These are phyloP conservation scores for Liparis tanakae DNA, from an alignment of 2,797 vertebrate species.

Conservation along the genomic window DNA sequence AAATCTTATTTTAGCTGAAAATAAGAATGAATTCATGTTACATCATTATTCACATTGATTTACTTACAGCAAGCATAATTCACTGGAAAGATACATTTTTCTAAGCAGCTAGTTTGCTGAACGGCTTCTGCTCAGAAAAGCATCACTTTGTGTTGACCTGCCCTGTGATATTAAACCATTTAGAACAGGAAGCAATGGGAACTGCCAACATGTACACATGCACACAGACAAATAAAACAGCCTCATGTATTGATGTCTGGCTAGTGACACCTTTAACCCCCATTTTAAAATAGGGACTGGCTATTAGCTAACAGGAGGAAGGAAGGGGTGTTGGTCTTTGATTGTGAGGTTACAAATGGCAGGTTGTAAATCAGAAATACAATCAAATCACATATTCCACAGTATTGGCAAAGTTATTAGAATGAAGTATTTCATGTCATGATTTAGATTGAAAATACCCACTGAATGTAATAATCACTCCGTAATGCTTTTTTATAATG, in stretches of 20 bases:
- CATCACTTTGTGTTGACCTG: slow-evolving; percentile 32
- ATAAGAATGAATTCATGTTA: not conserved
- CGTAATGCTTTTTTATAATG: not conserved
- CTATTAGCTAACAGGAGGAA: not conserved
- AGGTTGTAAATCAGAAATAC: slow-evolving; percentile 2
- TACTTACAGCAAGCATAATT: not conserved
- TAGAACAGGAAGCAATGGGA: slow-evolving; percentile 46
- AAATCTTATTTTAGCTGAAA: slow-evolving; percentile 10
- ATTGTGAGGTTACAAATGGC: slow-evolving; percentile 1
- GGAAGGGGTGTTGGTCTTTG: not conserved
- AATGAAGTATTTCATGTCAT: not conserved
- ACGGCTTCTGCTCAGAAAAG: slow-evolving; percentile 16
- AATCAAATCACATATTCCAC: not conserved
- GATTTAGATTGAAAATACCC: not conserved
- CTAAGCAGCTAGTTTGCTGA: slow-evolving; percentile 10
- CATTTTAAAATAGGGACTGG: slow-evolving; percentile 5
- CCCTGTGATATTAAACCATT: slow-evolving; percentile 57
- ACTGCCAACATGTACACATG: slow-evolving; percentile 29
- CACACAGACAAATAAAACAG: slow-evolving; percentile 38
- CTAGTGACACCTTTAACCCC: slow-evolving; percentile 24
- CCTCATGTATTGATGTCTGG: slow-evolving; percentile 35
- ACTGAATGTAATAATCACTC: not conserved
- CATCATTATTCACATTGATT: not conserved
- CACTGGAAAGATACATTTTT: not conserved
- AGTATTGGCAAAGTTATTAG: not conserved